Conservation (phyloP, 2,113 vertebrate genomes). For the Semnornis frantzii region DNA sequence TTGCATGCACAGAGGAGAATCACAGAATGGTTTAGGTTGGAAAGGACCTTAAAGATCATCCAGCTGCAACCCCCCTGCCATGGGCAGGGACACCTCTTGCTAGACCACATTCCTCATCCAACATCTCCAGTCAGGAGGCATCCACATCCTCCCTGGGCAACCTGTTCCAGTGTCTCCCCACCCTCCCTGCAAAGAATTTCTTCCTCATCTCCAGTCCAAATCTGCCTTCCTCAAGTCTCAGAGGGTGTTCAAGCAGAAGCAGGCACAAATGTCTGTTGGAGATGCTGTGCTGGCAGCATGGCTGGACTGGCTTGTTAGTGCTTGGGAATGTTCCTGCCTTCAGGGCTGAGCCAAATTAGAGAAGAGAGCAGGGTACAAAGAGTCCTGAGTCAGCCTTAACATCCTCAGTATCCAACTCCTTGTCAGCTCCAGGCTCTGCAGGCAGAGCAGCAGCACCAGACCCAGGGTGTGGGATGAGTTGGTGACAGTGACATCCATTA, state of each 20-base stretch:
- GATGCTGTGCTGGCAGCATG: neutral
- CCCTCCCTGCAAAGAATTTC: no score
- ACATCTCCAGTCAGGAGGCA: no score
- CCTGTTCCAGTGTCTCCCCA: no score
- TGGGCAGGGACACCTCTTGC: no score
- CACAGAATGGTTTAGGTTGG: no score
- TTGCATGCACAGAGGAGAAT: no score
- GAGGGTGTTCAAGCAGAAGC: neutral
- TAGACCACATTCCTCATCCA: no score
- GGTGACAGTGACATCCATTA: neutral
- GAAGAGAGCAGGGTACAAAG: neutral
- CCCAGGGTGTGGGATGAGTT: neutral
- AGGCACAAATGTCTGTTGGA: neutral
- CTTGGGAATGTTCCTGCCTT: neutral
- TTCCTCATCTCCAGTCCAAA: no score
- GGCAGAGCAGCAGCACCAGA: neutral
- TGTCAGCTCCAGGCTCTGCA: neutral
- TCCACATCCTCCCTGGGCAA: no score
- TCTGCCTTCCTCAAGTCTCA: no score
- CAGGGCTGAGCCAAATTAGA: neutral
- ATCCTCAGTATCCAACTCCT: neutral
- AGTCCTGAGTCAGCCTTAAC: constrained; percentile 10
- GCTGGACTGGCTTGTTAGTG: neutral
- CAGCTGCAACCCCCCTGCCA: no score
- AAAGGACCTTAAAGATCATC: no score